A percentile compares a stretch with the other conserved stretches of the same genome.
Conservation (phyloP, 1,140 invertebrate genomes). For the Drosophila subobscura region DNA sequence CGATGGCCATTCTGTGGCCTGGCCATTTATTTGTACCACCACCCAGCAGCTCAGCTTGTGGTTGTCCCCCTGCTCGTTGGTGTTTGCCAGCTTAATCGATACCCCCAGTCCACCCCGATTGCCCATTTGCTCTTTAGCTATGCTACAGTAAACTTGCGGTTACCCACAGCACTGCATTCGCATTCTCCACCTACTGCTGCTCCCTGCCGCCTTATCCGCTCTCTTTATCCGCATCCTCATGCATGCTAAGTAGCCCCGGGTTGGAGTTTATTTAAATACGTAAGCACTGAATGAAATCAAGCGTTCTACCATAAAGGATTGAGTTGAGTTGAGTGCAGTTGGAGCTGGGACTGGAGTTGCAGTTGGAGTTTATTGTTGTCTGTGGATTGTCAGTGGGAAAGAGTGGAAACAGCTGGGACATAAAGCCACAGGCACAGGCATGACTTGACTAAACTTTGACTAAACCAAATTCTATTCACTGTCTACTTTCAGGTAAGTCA, state of each 20-base stretch:
- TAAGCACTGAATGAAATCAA: constrained; percentile 37
- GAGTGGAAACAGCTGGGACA: neutral
- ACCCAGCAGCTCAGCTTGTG: constrained; percentile 40
- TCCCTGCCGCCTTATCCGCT: too few species aligned
- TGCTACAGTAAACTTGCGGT: constrained; percentile 44
- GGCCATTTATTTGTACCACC: constrained; percentile 59
- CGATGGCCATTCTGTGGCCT: constrained; percentile 56
- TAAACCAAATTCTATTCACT: neutral
- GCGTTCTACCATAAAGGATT: neutral
- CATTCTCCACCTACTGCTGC: neutral
- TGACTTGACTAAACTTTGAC: neutral
- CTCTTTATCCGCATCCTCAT: constrained; percentile 2
- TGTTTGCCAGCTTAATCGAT: constrained; percentile 19
- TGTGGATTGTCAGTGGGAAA: too few species aligned
- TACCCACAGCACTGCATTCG: constrained; percentile 17
- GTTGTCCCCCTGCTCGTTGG: constrained; percentile 13
- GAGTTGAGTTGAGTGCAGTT: neutral
- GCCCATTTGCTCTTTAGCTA: constrained; percentile 21
- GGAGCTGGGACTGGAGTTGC: neutral
- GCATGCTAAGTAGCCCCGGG: constrained; percentile 20
- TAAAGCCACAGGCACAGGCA: neutral
- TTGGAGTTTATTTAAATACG: constrained; percentile 38
- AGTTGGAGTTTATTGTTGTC: constrained; percentile 1
- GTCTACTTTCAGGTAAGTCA: constrained; percentile 59
- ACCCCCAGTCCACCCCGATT: neutral